These are phyloP conservation scores for Lochmaea capreae DNA, from an alignment of 2,888 invertebrate species.

Conservation along the genomic window DNA sequence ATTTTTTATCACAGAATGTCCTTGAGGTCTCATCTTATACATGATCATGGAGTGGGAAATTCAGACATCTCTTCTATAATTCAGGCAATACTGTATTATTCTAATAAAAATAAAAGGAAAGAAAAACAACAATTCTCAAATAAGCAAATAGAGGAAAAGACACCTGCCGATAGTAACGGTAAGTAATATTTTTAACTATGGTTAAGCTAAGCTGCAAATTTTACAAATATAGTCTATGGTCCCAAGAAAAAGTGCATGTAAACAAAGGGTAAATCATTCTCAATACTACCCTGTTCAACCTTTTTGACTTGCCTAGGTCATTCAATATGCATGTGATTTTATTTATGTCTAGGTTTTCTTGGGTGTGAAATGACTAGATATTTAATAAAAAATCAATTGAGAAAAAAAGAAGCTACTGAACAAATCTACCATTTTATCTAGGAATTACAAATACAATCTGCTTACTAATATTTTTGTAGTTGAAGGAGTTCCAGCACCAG, in stretches of 20 bases:
- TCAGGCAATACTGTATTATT: slow-evolving; percentile 66
- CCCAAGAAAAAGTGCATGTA: not conserved
- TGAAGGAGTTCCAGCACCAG: not conserved
- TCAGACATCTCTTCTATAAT: slow-evolving; percentile 72
- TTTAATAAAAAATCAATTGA: no score
- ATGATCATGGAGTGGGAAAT: slow-evolving; percentile 76
- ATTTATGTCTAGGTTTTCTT: no score
- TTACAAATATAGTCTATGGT: not conserved
- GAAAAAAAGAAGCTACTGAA: no score
- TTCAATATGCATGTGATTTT: no score
- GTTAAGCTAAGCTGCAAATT: no score
- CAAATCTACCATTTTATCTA: no score
- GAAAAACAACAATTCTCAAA: slow-evolving; percentile 37
- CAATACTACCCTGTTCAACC: no score
- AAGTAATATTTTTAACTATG: not conserved
- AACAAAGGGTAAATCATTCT: no score
- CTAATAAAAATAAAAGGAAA: slow-evolving; percentile 54
- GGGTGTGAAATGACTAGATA: no score
- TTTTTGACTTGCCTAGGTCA: no score
- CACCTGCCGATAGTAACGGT: slow-evolving; percentile 12
- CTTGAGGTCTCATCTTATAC: slow-evolving; percentile 73
- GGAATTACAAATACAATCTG: not conserved
- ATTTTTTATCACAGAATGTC: slow-evolving; percentile 73
- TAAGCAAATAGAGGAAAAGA: slow-evolving; percentile 34
- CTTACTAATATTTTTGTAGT: not conserved